These are phyloP conservation scores for Acanthosepion lycidas DNA, from an alignment of 2,888 invertebrate species.

Conservation along the genomic window DNA sequence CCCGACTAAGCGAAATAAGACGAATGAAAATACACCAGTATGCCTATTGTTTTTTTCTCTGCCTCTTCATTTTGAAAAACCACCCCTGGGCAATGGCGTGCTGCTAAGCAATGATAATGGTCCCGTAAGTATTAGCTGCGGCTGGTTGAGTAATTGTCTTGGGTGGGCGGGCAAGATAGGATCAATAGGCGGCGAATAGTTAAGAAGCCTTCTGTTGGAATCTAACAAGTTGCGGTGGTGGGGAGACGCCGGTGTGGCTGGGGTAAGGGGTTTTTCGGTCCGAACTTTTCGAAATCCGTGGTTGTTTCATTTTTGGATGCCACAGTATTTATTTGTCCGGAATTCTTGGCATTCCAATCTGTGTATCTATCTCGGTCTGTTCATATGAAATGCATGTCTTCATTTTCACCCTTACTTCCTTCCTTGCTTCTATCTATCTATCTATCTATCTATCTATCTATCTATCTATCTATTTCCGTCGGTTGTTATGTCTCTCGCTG, in stretches of 20 bases:
- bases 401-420: too few species aligned
- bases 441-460: background rate
- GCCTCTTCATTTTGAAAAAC: too few species aligned
- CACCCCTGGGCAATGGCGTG: too few species aligned
- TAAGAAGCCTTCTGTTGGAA: background rate
- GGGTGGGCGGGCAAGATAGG: background rate
- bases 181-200: background rate
- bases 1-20: too few species aligned
- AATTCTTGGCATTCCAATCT: background rate
- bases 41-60: too few species aligned
- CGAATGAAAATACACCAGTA: too few species aligned
- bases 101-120: too few species aligned
- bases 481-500: too few species aligned
- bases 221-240: background rate
- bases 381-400: too few species aligned
- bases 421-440: too few species aligned
- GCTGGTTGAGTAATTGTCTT: too few species aligned
- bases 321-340: background rate
- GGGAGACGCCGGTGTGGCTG: background rate
- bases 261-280: background rate
- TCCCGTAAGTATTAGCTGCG: too few species aligned
- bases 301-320: background rate
- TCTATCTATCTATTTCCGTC: background rate
- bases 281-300: background rate
- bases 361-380: background rate